Percentiles rank a stretch among this genome's conserved stretches.
Conservation (phyloP, 2,888 invertebrate genomes). For the Elaeidobius kamerunicus region DNA sequence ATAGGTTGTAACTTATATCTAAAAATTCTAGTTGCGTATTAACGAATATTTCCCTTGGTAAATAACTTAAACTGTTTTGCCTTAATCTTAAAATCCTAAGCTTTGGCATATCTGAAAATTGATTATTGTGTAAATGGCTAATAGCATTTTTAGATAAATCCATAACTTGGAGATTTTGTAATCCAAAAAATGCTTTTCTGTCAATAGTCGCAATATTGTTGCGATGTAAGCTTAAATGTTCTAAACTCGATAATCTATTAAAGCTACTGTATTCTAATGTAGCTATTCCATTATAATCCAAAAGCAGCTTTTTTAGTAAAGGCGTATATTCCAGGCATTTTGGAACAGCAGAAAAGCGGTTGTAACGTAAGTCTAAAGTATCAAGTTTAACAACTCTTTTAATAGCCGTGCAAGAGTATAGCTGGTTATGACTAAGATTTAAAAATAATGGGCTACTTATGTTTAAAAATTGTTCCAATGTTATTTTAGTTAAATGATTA, state of each 20-base stretch:
- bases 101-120: slow-evolving; percentile 73
- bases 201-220: slow-evolving; percentile 72
- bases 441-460: slow-evolving; percentile 71
- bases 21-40: slow-evolving; percentile 77
- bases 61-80: slow-evolving; percentile 67
- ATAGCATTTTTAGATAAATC: slow-evolving; percentile 77
- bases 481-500: slow-evolving; percentile 69
- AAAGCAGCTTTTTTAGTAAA: slow-evolving; percentile 64
- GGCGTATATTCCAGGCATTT: slow-evolving; percentile 65
- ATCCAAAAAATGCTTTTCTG: slow-evolving; percentile 72
- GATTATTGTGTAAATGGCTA: slow-evolving; percentile 72
- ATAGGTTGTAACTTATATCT: slow-evolving; percentile 74
- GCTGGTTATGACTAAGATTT: slow-evolving; percentile 72
- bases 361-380: slow-evolving; percentile 68
- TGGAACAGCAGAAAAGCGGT: slow-evolving; percentile 64
- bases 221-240: slow-evolving; percentile 69
- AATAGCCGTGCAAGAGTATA: slow-evolving; percentile 51
- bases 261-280: slow-evolving; percentile 72
- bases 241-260: slow-evolving; percentile 65
- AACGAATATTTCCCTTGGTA: slow-evolving; percentile 76
- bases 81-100: slow-evolving; percentile 71
- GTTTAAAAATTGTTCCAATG: slow-evolving; percentile 65
- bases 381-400: slow-evolving; percentile 57
- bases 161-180: slow-evolving; percentile 71
- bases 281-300: slow-evolving; percentile 72